Evolutionary conservation across 1,140 invertebrate genomes (phyloP), one percentile per base, ranked within the genome.

Genomic region (Cydia pomonella): DNA sequence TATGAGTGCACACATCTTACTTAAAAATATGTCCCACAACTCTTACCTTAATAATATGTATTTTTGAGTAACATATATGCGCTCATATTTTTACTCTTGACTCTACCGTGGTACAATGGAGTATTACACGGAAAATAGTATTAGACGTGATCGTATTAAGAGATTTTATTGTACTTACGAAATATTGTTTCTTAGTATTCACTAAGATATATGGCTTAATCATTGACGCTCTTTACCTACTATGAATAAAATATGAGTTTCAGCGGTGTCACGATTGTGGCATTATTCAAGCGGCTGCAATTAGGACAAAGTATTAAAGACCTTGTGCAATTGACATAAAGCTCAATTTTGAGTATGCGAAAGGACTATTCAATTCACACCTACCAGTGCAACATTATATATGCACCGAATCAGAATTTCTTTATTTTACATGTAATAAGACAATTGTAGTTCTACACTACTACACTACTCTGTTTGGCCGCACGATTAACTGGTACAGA

Each of bases 211-310:
- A 59, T 59, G 53, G 21, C 21, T 59, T 59, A 59, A 23, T 23
- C 53, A 23, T 10, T 10, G 18, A 10, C 16, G 21, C 53, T 23
- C 53, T 59, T 59, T 59, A 59, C 53, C 21, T 10, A 59, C 7
- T 59, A 59, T 59, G 53, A 59, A 59, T 59, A 59, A 59, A 23
- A 23, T 59, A 59, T 59, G 53, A 59, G 53, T 18, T 53, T 0
- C 53, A 23, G 53, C n/a, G 18, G 12, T 23, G 53, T 23, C 53
- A 23, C 21, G 53, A 21, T 23, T 23, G 16, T 0, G 4, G 16
- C 16, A 23, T 59, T 23, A 23, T 59, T 59, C 10, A 59, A 59
- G 53, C 7, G 0, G 5, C 18, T 21, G 21, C 18, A 59, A 59
- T 18, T 59, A 23, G 7, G 12, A 2, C 53, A 59, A 23, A 23